A percentile compares a stretch with the other conserved stretches of the same genome.
These are phyloP conservation scores for Oxyruncus cristatus DNA, from an alignment of 2,113 vertebrate species.

Conservation along the genomic window DNA sequence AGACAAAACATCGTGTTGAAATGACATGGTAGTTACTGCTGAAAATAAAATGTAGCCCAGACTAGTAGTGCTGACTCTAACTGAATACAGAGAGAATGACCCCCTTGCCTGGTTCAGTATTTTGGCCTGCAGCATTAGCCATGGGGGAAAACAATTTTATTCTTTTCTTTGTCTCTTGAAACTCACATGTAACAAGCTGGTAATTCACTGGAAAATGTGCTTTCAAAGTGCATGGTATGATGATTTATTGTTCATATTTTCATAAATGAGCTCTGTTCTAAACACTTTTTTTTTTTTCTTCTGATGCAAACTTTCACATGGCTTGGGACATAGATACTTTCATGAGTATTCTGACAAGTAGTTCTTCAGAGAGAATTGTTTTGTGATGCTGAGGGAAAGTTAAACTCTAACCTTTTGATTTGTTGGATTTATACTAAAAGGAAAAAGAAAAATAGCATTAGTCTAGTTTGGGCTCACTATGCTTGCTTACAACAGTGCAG, in stretches of 20 bases:
- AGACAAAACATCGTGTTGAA: neutral
- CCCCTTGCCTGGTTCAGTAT: neutral
- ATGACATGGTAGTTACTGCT: neutral
- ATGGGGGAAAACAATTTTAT: accelerated
- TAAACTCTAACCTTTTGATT: neutral
- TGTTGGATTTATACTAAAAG: neutral
- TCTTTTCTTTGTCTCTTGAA: neutral
- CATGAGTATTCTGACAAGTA: neutral
- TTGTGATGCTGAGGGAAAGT: neutral
- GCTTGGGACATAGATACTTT: neutral
- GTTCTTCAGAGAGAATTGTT: neutral
- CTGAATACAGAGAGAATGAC: neutral
- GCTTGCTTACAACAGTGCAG: neutral
- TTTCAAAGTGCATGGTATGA: neutral
- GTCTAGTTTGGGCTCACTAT: neutral
- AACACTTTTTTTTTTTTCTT: neutral
- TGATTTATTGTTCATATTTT: neutral
- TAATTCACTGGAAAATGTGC: neutral
- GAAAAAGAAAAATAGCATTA: neutral
- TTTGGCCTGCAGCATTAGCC: neutral
- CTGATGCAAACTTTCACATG: neutral
- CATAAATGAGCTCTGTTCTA: neutral
- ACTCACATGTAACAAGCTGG: neutral
- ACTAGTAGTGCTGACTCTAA: neutral
- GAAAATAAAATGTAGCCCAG: neutral